Conservation (phyloP, 2,888 invertebrate species). For the Unio delphinus region DNA sequence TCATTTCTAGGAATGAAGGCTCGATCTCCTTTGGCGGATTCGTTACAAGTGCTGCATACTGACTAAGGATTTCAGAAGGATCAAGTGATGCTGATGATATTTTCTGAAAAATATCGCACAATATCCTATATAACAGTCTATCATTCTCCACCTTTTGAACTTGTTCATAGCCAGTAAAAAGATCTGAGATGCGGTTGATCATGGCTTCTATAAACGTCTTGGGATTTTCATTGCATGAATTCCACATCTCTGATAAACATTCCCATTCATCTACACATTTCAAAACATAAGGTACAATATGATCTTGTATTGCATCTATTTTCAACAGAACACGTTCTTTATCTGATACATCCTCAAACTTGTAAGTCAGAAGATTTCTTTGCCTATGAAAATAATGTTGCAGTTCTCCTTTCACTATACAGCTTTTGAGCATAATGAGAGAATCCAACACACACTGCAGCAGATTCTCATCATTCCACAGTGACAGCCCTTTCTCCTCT, state of each 20-base stretch:
- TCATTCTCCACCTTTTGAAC: conserved; percentile 2
- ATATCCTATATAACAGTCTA: neutral
- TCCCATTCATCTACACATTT: neutral
- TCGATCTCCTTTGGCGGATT: neutral
- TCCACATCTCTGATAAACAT: neutral
- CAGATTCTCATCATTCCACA: conserved; percentile 3
- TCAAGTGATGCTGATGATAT: neutral
- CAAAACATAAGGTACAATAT: neutral
- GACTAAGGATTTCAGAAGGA: neutral
- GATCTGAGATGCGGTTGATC: neutral
- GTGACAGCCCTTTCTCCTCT: conserved; percentile 7
- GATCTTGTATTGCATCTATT: neutral
- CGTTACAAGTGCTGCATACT: neutral
- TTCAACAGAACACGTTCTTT: conserved; percentile 2
- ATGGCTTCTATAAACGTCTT: neutral
- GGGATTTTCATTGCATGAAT: neutral
- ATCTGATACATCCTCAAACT: conserved; percentile 2
- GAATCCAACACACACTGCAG: conserved; percentile 2
- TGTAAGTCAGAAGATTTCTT: conserved; percentile 13
- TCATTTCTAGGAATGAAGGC: neutral
- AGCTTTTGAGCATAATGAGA: neutral
- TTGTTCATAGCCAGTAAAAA: neutral
- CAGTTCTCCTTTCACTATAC: conserved; percentile 2
- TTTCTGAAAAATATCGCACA: conserved; percentile 4
- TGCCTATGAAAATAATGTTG: conserved; percentile 10